Percentiles rank a stretch among this genome's conserved stretches.
Evolutionary conservation across 1,140 invertebrate species (phyloP).

Genomic region (Trachelipus rathkii): DNA sequence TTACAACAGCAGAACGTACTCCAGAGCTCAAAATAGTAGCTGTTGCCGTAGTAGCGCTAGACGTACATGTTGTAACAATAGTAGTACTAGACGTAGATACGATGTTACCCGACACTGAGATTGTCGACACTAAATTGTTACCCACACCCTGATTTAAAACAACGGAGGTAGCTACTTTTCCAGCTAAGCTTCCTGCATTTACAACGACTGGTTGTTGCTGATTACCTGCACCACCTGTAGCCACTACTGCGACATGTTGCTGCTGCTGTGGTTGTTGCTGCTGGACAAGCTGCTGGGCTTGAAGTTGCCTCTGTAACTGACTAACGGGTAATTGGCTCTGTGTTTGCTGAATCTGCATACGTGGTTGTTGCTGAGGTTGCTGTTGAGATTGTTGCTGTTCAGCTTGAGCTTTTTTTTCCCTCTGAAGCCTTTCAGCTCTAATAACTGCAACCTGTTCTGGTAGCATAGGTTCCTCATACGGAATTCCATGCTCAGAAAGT

Average conservation of each 20-base stretch:
- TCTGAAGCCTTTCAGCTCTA: constrained; percentile 74
- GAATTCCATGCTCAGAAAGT: constrained; percentile 74
- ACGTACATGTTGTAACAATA: not conserved
- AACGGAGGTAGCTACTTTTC: constrained; percentile 37
- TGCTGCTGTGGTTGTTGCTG: constrained; percentile 39
- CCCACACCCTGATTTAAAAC: constrained; percentile 33
- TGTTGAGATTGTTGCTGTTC: constrained; percentile 40
- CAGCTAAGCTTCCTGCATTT: constrained; percentile 28
- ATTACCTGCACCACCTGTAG: constrained; percentile 23
- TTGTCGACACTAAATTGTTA: constrained; percentile 35
- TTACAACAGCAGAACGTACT: constrained; percentile 27
- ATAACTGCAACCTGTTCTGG: constrained; percentile 79
- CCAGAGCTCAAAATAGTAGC: constrained; percentile 29
- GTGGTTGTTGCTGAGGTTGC: constrained; percentile 34
- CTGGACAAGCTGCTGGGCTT: constrained; percentile 40
- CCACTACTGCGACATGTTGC: not conserved
- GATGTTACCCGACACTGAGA: constrained; percentile 26
- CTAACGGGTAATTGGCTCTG: constrained; percentile 36
- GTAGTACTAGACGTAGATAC: constrained; percentile 32
- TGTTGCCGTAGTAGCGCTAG: constrained; percentile 12
- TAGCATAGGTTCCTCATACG: constrained; percentile 75
- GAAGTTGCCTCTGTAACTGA: constrained; percentile 40
- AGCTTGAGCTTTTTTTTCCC: constrained; percentile 64
- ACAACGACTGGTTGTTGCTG: constrained; percentile 31
- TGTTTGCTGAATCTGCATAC: constrained; percentile 48